Evolutionary conservation across 1,140 invertebrate genomes (phyloP), one percentile per base, ranked within the genome.

Genomic region (Sycophila sp.): DNA sequence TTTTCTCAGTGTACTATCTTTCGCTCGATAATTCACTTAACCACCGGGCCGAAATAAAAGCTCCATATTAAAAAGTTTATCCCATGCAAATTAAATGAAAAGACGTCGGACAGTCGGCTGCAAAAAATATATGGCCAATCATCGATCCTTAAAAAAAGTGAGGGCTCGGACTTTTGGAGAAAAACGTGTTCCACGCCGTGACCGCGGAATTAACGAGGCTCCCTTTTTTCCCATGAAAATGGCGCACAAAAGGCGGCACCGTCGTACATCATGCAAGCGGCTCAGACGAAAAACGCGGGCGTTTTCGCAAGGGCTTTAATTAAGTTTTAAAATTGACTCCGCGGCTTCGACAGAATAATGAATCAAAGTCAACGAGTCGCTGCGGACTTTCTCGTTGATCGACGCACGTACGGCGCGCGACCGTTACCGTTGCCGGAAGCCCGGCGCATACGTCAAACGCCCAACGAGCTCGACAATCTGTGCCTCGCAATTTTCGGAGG

Each of bases 21-120:
- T 59, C 53, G 47, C 22, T 38, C 49, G 53, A 65, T 53, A 71
- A 71, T 64, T 71, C 53, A 65, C 69, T 71, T 71, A 64, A 71
- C 69, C 28, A 64, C 32, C 4, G 24, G 13, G 1, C 49, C 26
- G 24, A 58, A 67, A 58, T 49, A 59, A 47, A 47, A 67, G 64
- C 24, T 56, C n/a, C 4, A 47, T 34, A 67, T 58, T 58, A 67
- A n/a, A n/a, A n/a, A n/a, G n/a, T n/a, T n/a, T n/a, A n/a, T n/a
- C n/a, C n/a, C n/a, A n/a, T n/a, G n/a, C n/a, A n/a, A n/a, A n/a
- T n/a, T n/a, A n/a, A n/a, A n/a, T n/a, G n/a, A n/a, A n/a, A n/a
- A n/a, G n/a, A n/a, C n/a, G n/a, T n/a, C n/a, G n/a, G n/a, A n/a
- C n/a, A n/a, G n/a, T n/a, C n/a, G n/a, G n/a, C n/a, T n/a, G 10